Conservation (phyloP, 2,113 vertebrate species). For the Catharus fuscescens region DNA sequence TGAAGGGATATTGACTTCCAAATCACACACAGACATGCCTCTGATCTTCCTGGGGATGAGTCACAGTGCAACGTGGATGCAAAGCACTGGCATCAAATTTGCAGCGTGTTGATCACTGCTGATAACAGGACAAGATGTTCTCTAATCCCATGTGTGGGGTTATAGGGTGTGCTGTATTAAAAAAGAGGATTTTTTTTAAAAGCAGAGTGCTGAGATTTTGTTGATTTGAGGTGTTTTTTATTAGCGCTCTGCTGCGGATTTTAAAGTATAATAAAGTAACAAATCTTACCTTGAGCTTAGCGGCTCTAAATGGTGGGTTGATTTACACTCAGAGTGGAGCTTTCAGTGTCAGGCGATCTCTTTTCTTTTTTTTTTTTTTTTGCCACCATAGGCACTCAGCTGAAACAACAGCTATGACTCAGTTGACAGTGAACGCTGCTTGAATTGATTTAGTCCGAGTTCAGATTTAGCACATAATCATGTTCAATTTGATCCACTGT, state of each 20-base stretch:
- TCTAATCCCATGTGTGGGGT: not conserved
- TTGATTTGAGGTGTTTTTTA: not conserved
- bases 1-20: not conserved
- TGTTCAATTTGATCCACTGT: constrained; percentile 81
- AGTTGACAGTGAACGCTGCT: constrained; percentile 70
- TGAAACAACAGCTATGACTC: constrained; percentile 78
- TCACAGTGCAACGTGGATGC: not conserved
- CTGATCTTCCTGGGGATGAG: not conserved
- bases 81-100: not conserved
- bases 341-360: constrained; percentile 36
- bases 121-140: not conserved
- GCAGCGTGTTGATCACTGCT: not conserved
- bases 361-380: constrained; percentile 47
- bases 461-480: constrained; percentile 84
- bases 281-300: not conserved
- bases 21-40: not conserved
- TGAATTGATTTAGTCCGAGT: constrained; percentile 79
- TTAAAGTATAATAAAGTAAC: not conserved
- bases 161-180: not conserved
- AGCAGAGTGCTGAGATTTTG: not conserved
- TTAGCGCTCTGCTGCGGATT: not conserved
- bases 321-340: constrained; percentile 16
- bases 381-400: constrained; percentile 71
- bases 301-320: constrained; percentile 24
- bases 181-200: not conserved